A percentile compares a stretch with the other conserved stretches of the same genome.
Conservation (phyloP, 2,888 invertebrate genomes). For the Sphaeridia pumilis region DNA sequence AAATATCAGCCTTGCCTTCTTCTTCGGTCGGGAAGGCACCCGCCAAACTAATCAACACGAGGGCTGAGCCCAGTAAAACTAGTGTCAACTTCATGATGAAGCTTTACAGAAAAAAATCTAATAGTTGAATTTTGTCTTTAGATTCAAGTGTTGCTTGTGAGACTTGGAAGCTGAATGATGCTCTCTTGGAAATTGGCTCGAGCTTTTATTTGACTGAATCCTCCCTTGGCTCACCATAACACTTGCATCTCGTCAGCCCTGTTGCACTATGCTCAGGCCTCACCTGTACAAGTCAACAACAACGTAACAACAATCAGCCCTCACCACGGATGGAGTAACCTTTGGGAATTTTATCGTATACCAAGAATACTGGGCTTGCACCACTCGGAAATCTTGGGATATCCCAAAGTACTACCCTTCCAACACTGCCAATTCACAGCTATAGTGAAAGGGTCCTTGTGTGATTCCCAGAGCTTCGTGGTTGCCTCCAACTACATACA, state of each 20-base stretch:
- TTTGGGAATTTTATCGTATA: slow-evolving; percentile 3
- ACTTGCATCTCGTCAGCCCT: too few relatives aligned
- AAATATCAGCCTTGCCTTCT: slow-evolving; percentile 7
- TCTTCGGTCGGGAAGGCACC: slow-evolving; percentile 4
- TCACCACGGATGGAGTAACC: too few relatives aligned
- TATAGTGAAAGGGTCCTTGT: slow-evolving; percentile 1
- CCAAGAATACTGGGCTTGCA: neutral
- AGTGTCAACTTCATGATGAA: slow-evolving; percentile 10
- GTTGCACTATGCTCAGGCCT: too few relatives aligned
- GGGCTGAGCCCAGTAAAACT: slow-evolving; percentile 1
- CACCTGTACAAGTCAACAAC: too few relatives aligned
- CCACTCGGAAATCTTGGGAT: slow-evolving; percentile 13
- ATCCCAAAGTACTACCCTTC: slow-evolving; percentile 13
- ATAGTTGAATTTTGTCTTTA: too few relatives aligned
- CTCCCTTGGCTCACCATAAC: too few relatives aligned
- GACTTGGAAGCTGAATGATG: slow-evolving; percentile 6
- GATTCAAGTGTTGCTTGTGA: slow-evolving; percentile 1
- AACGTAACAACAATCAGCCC: too few relatives aligned
- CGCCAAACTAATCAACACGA: slow-evolving; percentile 2
- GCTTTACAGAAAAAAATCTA: neutral
- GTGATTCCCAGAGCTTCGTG: too few relatives aligned
- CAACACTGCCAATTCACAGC: too few relatives aligned
- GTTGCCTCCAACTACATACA: neutral
- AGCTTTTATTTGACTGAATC: slow-evolving; percentile 16
- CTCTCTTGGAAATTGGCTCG: slow-evolving; percentile 5